These are phyloP conservation scores for Asobara japonica DNA, from an alignment of 1,140 invertebrate genomes.

Conservation along the genomic window DNA sequence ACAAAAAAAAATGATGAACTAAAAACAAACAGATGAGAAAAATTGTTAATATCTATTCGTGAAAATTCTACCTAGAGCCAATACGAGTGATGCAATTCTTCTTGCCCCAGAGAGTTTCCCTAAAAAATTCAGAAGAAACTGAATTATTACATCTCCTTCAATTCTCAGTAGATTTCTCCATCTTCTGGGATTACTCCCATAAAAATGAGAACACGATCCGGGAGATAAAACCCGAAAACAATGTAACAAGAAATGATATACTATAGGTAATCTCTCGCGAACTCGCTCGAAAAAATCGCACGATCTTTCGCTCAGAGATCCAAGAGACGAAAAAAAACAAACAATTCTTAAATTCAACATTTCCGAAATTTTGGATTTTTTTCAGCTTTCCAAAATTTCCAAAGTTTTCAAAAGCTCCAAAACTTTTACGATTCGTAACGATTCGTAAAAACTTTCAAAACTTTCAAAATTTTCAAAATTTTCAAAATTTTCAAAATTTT, in stretches of 20 bases:
- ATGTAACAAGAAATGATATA: neutral
- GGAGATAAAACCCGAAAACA: neutral
- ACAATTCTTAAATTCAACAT: too few relatives aligned
- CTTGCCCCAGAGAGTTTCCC: neutral
- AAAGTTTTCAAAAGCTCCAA: too few relatives aligned
- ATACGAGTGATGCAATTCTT: too few relatives aligned
- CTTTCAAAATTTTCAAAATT: too few relatives aligned
- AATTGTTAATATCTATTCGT: neutral
- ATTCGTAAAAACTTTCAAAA: too few relatives aligned
- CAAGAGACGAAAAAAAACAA: slow-evolving; percentile 26
- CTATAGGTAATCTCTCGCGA: neutral
- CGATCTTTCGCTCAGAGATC: slow-evolving; percentile 50
- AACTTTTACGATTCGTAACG: too few relatives aligned
- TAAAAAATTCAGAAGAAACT: neutral
- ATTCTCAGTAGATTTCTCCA: neutral
- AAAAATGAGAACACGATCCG: neutral
- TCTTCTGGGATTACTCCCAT: neutral
- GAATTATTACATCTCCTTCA: neutral
- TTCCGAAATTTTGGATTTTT: too few relatives aligned
- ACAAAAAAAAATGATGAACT: neutral
- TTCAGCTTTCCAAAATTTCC: too few relatives aligned
- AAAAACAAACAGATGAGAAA: neutral
- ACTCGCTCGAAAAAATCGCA: slow-evolving; percentile 47
- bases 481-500: too few relatives aligned
- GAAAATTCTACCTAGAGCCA: too few relatives aligned